These are phyloP conservation scores for Zaprionus lachaisei DNA, from an alignment of 1,140 invertebrate genomes.

Conservation along the genomic window DNA sequence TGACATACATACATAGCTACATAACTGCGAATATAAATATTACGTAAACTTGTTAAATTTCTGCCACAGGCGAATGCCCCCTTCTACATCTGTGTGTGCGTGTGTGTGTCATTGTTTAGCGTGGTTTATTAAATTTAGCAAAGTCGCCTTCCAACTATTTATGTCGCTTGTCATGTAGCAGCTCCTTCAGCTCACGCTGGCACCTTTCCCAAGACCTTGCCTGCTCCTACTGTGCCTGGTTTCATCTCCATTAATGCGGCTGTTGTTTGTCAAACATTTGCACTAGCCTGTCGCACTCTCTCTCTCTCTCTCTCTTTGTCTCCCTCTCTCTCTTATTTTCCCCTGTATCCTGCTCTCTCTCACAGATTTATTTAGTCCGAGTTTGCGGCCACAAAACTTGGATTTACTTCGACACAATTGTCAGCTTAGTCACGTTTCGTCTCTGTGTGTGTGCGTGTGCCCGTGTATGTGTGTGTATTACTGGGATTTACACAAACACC, in stretches of 20 bases:
- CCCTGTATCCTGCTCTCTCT: constrained; percentile 25
- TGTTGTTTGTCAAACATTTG: constrained; percentile 52
- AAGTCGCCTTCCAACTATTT: constrained; percentile 29
- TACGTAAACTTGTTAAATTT: constrained; percentile 52
- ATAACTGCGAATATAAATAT: constrained; percentile 52
- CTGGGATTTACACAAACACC: constrained; percentile 47
- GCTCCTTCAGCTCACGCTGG: constrained; percentile 6
- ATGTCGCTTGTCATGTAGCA: constrained; percentile 44
- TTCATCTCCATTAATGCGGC: constrained; percentile 21
- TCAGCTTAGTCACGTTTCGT: constrained; percentile 81
- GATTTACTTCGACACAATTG: constrained; percentile 82
- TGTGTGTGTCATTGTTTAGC: not conserved
- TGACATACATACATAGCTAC: constrained; percentile 59
- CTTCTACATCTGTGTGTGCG: not conserved
- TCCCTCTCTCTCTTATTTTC: not conserved
- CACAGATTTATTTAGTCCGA: constrained; percentile 76
- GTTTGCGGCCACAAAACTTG: constrained; percentile 72
- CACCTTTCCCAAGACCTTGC: constrained; percentile 7
- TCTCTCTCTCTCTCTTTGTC: not conserved
- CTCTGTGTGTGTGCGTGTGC: constrained; percentile 35
- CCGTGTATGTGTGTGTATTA: constrained; percentile 29
- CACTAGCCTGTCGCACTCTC: constrained; percentile 11
- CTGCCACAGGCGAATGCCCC: constrained; percentile 15
- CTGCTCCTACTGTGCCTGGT: not conserved
- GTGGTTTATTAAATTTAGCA: constrained; percentile 39